Base-by-base conservation (phyloP, 1,140 invertebrate genomes). In the Pseudomyrmex gracilis region DNA sequence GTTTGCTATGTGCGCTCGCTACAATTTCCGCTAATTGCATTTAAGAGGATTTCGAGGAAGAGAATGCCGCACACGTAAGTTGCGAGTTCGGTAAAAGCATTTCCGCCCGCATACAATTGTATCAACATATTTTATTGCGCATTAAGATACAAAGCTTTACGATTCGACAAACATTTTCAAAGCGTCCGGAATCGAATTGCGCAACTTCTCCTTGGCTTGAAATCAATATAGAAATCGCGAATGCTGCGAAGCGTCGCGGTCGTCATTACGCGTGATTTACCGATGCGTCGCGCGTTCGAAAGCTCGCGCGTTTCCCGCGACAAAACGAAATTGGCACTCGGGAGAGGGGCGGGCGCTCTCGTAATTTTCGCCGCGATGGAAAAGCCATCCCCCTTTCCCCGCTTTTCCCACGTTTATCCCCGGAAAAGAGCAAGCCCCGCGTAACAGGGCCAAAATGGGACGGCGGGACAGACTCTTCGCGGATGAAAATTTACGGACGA, bases 401-500 rank as follows among this genome's bases (percentile, higher is more conserved):
- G 60, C 53, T 43, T 63, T 63, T 43, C 60, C 61, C 12, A 12
- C 13, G 61, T 43, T 34, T 34, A 4, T 34, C 7, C 5, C 34
- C 34, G 61, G 61, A 64, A 64, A 43, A 34, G 53, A 15, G 34
- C 17, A 15, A 8, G 20, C n/a, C 43, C 7, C 49, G 73, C n/a
- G 60, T 9, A 20, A 22, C 3, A 24, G 2, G 9, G 34, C 67
- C 55, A 34, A 20, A 64, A 78, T 9, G 10, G 22, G 12, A 58
- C 53, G 76, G 15, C 74, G 15, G 63, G n/a, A n/a, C n/a, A n/a
- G n/a, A n/a, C n/a, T 12, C 71, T 71, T 71, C 20, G 73, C 20
- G 73, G 22, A 63, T 63, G 73, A 74, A 74, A 74, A 74, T 74
- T 74, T 74, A 58, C 76, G 76, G 55, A 80, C 34, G 66, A 71